A percentile compares a stretch with the other conserved stretches of the same genome.
phyloP scores from a whole-genome alignment of 2,888 invertebrate genomes.

The Synergus umbraculus region DNA sequence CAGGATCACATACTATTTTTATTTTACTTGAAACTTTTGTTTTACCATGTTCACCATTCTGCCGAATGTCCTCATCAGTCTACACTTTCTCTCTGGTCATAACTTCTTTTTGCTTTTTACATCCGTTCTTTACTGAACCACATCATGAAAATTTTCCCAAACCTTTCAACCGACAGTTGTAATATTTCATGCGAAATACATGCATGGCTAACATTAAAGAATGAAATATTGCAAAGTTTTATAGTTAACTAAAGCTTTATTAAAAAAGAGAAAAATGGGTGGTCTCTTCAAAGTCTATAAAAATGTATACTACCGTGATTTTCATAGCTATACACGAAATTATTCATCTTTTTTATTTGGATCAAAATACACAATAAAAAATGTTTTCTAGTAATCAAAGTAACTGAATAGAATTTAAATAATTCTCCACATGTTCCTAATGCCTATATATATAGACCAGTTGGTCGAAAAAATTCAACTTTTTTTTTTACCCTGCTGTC shows the following conservation, averaged over 20 bases:
- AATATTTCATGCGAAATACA: not conserved
- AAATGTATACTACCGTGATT: not conserved
- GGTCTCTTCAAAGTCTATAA: not conserved
- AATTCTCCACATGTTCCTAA: no score
- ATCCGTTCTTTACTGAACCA: not conserved
- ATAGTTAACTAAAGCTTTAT: not conserved
- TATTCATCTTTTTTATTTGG: no score
- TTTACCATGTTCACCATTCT: not conserved
- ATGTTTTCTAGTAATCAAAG: no score
- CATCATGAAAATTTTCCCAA: not conserved
- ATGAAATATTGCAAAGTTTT: not conserved
- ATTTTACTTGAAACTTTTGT: slow-evolving; percentile 26
- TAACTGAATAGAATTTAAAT: no score
- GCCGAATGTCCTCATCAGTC: slow-evolving; percentile 7
- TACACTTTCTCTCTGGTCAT: not conserved
- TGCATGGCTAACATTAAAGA: not conserved
- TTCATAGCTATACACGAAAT: no score
- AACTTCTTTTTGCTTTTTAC: not conserved
- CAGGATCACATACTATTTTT: slow-evolving; percentile 1
- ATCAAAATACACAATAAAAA: no score
- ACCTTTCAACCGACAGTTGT: not conserved
- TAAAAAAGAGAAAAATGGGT: not conserved
- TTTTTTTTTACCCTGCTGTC: not conserved
- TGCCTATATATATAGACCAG: no score
- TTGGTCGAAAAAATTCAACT: not conserved